Conservation (phyloP, 2,888 invertebrate species). For the Macrophya alboannulata region DNA sequence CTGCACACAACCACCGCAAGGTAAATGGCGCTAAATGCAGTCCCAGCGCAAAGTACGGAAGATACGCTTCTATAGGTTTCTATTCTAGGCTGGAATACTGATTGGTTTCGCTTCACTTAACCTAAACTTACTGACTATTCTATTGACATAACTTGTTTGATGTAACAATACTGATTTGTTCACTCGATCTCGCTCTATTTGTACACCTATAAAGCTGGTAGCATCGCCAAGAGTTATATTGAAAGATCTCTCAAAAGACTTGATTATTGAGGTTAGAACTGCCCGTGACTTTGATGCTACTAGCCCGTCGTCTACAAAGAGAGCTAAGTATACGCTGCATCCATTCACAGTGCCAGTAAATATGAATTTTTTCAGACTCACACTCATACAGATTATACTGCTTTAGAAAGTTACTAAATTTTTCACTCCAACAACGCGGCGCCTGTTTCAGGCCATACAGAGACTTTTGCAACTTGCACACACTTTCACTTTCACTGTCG, state of each 20-base stretch:
- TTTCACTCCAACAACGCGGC: conserved; percentile 70
- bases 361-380: conserved; percentile 68
- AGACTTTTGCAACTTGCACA: conserved; percentile 68
- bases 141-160: neutral
- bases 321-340: conserved; percentile 59
- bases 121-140: conserved; percentile 18
- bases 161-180: neutral
- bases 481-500: conserved; percentile 57
- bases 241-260: conserved; percentile 60
- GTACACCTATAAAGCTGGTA: conserved; percentile 17
- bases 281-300: conserved; percentile 27
- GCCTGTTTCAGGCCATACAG: conserved; percentile 74
- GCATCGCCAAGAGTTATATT: conserved; percentile 50
- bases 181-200: neutral
- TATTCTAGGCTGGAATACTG: conserved; percentile 60
- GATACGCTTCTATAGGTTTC: no score
- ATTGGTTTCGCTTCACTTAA: conserved; percentile 61
- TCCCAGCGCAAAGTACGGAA: no score
- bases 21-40: no score
- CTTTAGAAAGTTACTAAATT: conserved; percentile 63
- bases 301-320: conserved; percentile 68
- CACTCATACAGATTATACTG: conserved; percentile 1
- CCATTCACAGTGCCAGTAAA: conserved; percentile 58
- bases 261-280: conserved; percentile 56
- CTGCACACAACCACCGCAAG: no score